Base-by-base conservation (phyloP, 2,797 vertebrate genomes). In the Dendrocincla fuliginosa region DNA sequence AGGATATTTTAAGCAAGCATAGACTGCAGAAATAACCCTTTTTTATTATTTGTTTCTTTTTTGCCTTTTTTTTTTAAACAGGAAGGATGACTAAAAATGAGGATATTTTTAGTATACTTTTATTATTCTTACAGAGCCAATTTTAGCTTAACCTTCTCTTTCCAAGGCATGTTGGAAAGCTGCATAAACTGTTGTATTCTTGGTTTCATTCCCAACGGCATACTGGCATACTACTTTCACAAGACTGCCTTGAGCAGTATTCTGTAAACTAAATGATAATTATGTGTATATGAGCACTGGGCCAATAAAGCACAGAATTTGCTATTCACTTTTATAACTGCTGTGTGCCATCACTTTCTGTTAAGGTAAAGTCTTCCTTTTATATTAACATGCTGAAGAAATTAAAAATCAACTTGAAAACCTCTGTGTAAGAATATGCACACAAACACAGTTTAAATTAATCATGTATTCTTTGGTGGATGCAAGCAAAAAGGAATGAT, bases 91-190 rank as follows among this genome's bases (percentile, higher is more conserved):
- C 47, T 92, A 77, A 91, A 91, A 92, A 68, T 74, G 14, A 67
- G 8, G 5, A 11, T 81, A 93, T 95, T 95, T 96, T 95, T 95
- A 91, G 91, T 42, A 60, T 50, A 68, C 17, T 75, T 71, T 76
- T 87, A 84, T 83, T 94, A 87, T 90, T 81, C 53, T 91, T 86
- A 39, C 33, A 64, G 55, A 93, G 22, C 24, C 84, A 92, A n/a
- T 86, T 97, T 96, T 93, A 96, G 61, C 37, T 91, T 92, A 95
- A 81, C 50, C 88, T 76, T 87, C 84, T 52, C 60, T 35, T 91
- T 87, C 47, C 30, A 80, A 85, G 33, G 64, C 92, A 71, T 32
- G 52, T 63, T 50, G 56, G 85, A 95, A 93, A 80, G 41, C 52
- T 2, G 0, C 68, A 85, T 85, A 95, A 89, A 14, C 28, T 91